Base-by-base conservation (phyloP, 2,888 invertebrate species). In the Drosophila affinis region DNA sequence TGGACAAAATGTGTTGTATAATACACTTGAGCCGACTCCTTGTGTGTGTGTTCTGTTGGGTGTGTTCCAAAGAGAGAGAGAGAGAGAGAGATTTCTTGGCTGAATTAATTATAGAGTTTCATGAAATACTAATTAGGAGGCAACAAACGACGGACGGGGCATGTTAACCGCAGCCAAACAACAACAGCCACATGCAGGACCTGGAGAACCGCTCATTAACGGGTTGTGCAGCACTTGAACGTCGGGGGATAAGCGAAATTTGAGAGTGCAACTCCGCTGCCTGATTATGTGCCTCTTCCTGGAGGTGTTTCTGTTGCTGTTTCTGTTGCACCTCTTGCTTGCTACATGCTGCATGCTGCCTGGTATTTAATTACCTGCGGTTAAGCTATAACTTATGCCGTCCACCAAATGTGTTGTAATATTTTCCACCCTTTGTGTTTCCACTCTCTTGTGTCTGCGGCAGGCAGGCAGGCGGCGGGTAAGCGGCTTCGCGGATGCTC, bases 311-410 rank as follows among this genome's bases (percentile, higher is more conserved):
- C 27, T 27, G 29, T 51, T 45, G n/a, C 12, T 45, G 55, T 51
- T 45, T 9, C 12, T 45, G 55, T 45, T 55, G 3, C 55, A 21
- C 29, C 32, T 18, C n/a, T n/a, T 17, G 14, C n/a, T n/a, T n/a
- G n/a, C 24, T 56, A 52, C 56, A 65, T 17, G 14, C 24, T 56
- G 47, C 56, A 65, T 52, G 65, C 55, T 63, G 51, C 51, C 51
- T 53, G 74, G 74, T 62, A 74, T 74, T 74, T 74, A 74, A 74
- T 74, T 74, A 74, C 74, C 75, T 74, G 74, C 48, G 74, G 74
- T 74, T 68, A 58, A 56, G 75, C 75, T 56, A 74, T 74, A 74
- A 74, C 75, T 74, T 74, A 74, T 74, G 68, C 74, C 75, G 68
- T 74, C 75, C 60, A 59, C 74, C 74, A 68, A 74, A 74, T 74